Evolutionary conservation across 2,113 vertebrate species (phyloP).

Genomic region (Albula glossodonta): DNA sequence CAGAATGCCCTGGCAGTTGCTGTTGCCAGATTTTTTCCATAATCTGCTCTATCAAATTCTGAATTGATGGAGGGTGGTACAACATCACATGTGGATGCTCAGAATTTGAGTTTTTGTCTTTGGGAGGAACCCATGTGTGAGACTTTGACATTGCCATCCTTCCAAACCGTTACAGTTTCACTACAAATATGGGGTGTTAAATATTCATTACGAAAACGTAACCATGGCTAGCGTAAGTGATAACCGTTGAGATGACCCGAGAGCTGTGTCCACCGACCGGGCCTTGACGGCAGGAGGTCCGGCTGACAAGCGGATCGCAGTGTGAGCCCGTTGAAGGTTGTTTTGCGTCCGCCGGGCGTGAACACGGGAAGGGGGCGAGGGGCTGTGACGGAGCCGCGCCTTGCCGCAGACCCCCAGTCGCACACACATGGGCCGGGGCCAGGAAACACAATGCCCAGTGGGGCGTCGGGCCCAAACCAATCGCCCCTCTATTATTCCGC

Average conservation of each 20-base stretch:
- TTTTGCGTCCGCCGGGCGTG: background rate
- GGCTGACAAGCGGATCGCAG: background rate
- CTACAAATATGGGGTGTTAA: too few species aligned
- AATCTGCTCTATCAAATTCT: too few species aligned
- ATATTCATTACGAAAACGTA: too few species aligned
- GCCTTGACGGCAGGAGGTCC: background rate
- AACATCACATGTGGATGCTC: too few species aligned
- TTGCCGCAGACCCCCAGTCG: constrained; percentile 40
- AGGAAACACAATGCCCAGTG: constrained; percentile 55
- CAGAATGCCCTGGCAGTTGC: too few species aligned
- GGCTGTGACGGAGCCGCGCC: background rate
- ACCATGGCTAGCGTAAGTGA: background rate
- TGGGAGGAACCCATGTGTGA: background rate
- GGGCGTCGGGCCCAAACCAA: constrained; percentile 60
- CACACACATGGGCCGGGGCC: constrained; percentile 37
- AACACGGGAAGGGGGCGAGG: background rate
- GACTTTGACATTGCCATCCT: too few species aligned
- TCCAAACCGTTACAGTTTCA: too few species aligned
- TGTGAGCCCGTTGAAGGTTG: background rate
- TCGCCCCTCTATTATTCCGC: constrained; percentile 71
- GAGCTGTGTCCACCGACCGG: background rate
- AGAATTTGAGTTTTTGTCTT: too few species aligned
- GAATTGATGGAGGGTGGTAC: too few species aligned
- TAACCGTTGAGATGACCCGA: background rate
- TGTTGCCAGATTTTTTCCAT: too few species aligned